Evolutionary conservation across 2,797 vertebrate genomes (phyloP), one percentile per base, ranked within the genome.

Genomic region (Myripristis jacobus): DNA sequence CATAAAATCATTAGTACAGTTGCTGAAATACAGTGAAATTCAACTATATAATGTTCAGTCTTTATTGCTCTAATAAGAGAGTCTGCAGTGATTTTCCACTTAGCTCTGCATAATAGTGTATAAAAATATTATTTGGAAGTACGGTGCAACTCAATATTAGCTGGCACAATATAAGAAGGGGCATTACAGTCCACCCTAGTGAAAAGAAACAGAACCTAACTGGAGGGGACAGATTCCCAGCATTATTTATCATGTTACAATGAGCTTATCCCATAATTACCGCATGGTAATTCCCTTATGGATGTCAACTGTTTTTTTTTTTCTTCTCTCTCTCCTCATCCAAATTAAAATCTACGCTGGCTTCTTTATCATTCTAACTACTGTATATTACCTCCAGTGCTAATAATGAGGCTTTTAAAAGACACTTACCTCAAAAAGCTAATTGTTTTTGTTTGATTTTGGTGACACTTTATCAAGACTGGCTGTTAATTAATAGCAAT

Each of bases 371-470:
- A 90, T 86, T 90, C 77, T 83, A 91, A 90, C 87, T 92, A 87
- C 88, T 84, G 85, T 93, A 92, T 91, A 91, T 94, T 93, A 94
- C 92, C 90, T 91, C 91, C 66, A 89, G 88, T 90, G 65, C 86
- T 91, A 93, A 93, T 93, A 93, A 92, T 90, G 89, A 90, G 87
- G 81, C 89, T 90, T 93, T 89, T 88, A 88, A 91, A 89, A 92
- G 89, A 92, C 90, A 91, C 89, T 92, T 89, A 88, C 93, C 88
- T 93, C 88, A 81, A 82, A 92, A 93, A 88, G 83, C 91, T 94
- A 93, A 94, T 94, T 94, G 92, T 94, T 93, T 94, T 94, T 92
- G 90, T 92, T 93, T 93, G 92, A 93, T 94, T 94, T 93, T 89
- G 82, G 87, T 89, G 89, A 94, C 93, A 93, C 88, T 93, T 94